Evolutionary conservation across 2,113 vertebrate genomes (phyloP).

Genomic region (Synchiropus splendidus): DNA sequence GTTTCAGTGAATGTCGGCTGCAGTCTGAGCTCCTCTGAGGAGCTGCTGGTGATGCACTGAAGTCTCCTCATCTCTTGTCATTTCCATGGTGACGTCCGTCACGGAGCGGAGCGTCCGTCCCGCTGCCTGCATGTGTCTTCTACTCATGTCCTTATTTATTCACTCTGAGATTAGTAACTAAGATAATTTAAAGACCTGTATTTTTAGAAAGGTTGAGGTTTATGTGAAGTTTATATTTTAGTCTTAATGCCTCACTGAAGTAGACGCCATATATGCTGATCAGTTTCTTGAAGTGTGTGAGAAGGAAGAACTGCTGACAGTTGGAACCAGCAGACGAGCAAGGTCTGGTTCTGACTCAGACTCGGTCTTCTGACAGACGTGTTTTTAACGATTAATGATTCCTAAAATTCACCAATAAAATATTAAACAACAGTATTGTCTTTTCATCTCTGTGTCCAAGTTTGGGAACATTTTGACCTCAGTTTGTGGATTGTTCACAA

Average conservation of each 20-base stretch:
- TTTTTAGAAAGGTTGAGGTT: constrained; percentile 4
- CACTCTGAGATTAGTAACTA: constrained; percentile 43
- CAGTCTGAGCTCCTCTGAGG: constrained; percentile 27
- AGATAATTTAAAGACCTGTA: constrained; percentile 17
- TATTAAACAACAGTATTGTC: constrained; percentile 12
- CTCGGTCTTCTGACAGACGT: constrained; percentile 18
- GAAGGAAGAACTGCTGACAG: too few species aligned
- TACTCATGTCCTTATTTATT: constrained; percentile 56
- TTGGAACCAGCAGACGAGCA: too few species aligned
- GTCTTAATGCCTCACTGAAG: constrained; percentile 34
- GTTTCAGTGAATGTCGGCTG: constrained; percentile 33
- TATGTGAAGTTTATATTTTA: constrained; percentile 16
- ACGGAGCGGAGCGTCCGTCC: constrained; percentile 16
- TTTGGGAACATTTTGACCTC: too few species aligned
- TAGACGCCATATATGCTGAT: too few species aligned
- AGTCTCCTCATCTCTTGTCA: constrained; percentile 22
- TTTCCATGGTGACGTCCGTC: background rate
- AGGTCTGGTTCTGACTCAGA: too few species aligned
- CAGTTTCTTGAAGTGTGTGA: too few species aligned
- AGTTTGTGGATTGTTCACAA: too few species aligned
- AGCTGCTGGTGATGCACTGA: constrained; percentile 47
- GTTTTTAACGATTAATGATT: constrained; percentile 50
- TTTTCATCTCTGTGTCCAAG: constrained; percentile 3
- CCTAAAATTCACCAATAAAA: constrained; percentile 42
- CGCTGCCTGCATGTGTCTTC: constrained; percentile 17